A percentile compares a stretch with the other conserved stretches of the same genome.
phyloP scores from a whole-genome alignment of 2,888 invertebrate genomes.

The Rhyacophila evoluta region DNA sequence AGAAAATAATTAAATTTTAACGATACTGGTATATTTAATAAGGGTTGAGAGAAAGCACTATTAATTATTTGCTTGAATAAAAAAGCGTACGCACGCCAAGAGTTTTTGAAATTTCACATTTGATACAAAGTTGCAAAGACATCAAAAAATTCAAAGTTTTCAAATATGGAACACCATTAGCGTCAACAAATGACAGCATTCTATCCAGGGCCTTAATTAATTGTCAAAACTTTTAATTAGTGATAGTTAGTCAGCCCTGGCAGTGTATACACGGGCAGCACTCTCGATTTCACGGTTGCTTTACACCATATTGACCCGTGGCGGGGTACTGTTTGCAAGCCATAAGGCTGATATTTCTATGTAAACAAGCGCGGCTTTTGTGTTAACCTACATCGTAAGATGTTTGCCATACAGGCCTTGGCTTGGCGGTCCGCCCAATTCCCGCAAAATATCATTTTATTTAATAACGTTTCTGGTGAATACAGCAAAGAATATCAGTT shows the following conservation, averaged over 20 bases:
- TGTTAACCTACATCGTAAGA: background rate
- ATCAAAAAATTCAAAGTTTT: too few relatives aligned
- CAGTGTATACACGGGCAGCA: background rate
- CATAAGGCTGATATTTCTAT: conserved; percentile 33
- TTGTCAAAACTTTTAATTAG: background rate
- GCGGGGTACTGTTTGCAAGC: background rate
- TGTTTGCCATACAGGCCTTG: conserved; percentile 15
- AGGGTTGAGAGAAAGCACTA: too few relatives aligned
- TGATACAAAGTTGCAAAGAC: too few relatives aligned
- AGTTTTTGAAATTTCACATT: too few relatives aligned
- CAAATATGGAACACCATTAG: too few relatives aligned
- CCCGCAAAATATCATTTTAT: conserved; percentile 40
- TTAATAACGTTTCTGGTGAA: conserved; percentile 37
- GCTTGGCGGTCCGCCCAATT: conserved; percentile 3
- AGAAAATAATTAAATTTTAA: too few relatives aligned
- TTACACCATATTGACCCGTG: conserved; percentile 7
- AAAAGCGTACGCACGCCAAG: too few relatives aligned
- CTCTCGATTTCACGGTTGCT: conserved; percentile 12
- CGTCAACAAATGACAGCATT: too few relatives aligned
- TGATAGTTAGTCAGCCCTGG: conserved; percentile 11
- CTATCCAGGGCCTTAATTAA: background rate
- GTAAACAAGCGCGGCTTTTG: conserved; percentile 8
- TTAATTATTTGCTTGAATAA: too few relatives aligned
- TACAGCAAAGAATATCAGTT: conserved; percentile 27
- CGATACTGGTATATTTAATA: too few relatives aligned